Evolutionary conservation across 2,113 vertebrate genomes (phyloP).

Genomic region (Chaenogobius annularis): DNA sequence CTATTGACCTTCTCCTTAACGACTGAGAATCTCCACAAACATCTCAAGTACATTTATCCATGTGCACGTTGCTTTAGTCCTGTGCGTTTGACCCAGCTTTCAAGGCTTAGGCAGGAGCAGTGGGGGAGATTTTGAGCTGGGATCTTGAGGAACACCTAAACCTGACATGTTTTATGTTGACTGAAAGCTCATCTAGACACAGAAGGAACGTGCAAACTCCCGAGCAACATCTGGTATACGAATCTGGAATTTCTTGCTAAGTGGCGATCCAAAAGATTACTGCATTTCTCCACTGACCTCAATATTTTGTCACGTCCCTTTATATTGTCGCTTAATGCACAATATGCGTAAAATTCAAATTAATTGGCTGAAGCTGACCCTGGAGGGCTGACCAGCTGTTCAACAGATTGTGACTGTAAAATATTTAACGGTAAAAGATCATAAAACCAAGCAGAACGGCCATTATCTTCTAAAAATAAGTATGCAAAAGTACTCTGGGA

Average conservation of each 20-base stretch:
- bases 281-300: background rate
- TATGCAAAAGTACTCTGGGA: background rate
- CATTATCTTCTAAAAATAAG: background rate
- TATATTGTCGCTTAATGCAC: background rate
- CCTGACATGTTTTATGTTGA: too few relatives aligned
- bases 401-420: background rate
- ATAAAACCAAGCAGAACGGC: background rate
- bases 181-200: background rate
- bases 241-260: background rate
- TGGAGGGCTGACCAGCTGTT: background rate
- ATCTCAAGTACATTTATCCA: background rate
- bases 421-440: background rate
- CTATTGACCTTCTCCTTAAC: background rate
- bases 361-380: background rate
- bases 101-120: too few relatives aligned
- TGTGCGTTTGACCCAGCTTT: too few relatives aligned
- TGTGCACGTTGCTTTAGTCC: too few relatives aligned
- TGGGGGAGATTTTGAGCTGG: too few relatives aligned
- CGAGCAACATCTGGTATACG: background rate
- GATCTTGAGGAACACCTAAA: too few relatives aligned
- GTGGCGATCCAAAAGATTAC: background rate
- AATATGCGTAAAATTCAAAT: background rate
- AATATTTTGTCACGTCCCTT: background rate
- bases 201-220: background rate
- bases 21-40: background rate